Conservation (phyloP, 30 jellyfish, hydroid and myxozoan genomes). For the Turritopsis rubra region DNA sequence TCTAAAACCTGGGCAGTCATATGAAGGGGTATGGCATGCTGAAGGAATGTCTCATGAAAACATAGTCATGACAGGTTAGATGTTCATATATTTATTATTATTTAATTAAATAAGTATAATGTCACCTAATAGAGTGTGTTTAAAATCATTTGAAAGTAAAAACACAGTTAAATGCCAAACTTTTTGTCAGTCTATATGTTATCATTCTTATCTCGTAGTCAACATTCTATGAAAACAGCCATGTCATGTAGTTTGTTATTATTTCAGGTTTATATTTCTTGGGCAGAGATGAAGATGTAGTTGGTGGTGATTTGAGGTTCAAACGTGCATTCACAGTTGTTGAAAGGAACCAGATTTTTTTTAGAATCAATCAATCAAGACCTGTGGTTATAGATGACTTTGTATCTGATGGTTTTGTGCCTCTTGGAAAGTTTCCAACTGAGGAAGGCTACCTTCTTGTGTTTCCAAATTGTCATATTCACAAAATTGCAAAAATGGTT, state of each 20-base stretch:
- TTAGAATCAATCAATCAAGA: constrained; percentile 44
- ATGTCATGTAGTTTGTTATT: no score
- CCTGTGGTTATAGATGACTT: constrained; percentile 42
- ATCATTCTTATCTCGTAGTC: no score
- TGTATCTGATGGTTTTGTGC: constrained; percentile 48
- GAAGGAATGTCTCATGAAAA: constrained; percentile 89
- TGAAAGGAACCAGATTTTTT: constrained; percentile 37
- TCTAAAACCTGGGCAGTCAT: constrained; percentile 58
- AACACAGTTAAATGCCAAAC: no score
- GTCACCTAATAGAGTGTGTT: no score
- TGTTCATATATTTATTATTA: not conserved
- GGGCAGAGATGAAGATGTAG: constrained; percentile 39
- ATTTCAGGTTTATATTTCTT: constrained; percentile 60
- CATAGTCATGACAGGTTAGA: constrained; percentile 78
- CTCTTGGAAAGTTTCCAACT: constrained; percentile 70
- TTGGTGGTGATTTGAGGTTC: constrained; percentile 62
- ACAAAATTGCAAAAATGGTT: constrained; percentile 51
- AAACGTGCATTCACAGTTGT: constrained; percentile 54
- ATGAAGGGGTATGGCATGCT: constrained; percentile 90
- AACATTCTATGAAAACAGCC: no score
- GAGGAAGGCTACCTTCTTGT: constrained; percentile 53
- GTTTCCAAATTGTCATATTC: constrained; percentile 72
- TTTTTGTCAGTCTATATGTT: no score
- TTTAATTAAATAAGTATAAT: no score
- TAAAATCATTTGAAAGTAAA: no score